phyloP scores from a whole-genome alignment of 2,113 vertebrate genomes.

The Pterocles burchelli region DNA sequence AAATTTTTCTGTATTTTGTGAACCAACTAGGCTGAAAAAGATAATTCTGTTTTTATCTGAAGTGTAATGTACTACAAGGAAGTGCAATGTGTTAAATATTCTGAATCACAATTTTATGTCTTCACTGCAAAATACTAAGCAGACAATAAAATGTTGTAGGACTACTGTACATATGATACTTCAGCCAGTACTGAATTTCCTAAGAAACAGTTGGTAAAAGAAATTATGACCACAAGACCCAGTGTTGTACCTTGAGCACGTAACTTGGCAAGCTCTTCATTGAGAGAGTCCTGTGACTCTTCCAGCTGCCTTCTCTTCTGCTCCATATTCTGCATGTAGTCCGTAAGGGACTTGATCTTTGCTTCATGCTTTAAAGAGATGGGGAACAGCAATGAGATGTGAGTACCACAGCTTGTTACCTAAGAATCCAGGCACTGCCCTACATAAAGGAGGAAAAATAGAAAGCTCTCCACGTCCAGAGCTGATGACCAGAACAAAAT shows the following conservation, averaged over 20 bases:
- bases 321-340: conserved; percentile 94
- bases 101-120: background rate
- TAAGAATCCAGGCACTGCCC: background rate
- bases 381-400: background rate
- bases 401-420: background rate
- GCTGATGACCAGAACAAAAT: background rate
- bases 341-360: conserved; percentile 92
- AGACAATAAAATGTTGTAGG: background rate
- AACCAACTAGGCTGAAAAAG: background rate
- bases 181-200: background rate
- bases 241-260: conserved; percentile 80
- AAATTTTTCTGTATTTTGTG: background rate
- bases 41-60: background rate
- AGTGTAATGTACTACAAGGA: background rate
- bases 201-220: background rate
- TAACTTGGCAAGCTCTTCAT: conserved; percentile 86
- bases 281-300: conserved; percentile 87
- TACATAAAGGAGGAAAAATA: rapidly evolving
- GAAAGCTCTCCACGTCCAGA: background rate
- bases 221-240: rapidly evolving
- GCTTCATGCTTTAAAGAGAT: conserved; percentile 84
- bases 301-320: conserved; percentile 91
- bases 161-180: background rate
- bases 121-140: background rate
- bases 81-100: background rate